Evolutionary conservation across 2,888 invertebrate species (phyloP), one percentile per base, ranked within the genome.

Genomic region (Mycalesis mineus): DNA sequence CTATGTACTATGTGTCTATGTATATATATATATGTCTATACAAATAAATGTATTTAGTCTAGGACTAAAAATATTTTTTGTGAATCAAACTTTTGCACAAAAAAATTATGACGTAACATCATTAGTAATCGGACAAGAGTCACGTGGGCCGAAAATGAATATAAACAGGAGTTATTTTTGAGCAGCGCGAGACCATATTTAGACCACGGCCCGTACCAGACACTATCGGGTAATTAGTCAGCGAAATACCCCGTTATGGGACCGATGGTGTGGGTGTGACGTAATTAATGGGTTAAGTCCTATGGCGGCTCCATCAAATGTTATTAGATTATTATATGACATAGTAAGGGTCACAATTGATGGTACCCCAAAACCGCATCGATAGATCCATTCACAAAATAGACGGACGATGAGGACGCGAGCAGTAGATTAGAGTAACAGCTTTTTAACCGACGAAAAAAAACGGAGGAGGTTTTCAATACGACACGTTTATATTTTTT

Each of bases 151-250:
- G 59, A 47, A 36, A 33, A n/a, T 33, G 49, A 58, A 51, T 40
- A 28, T 17, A 28, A 28, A 13, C 29, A n/a, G 40, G 11, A 47
- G 37, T 56, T 42, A 29, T 47, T 52, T 59, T 59, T 37, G 56
- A 56, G 52, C 59, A 48, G 47, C 47, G 47, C 29, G 31, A n/a
- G 14, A 44, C 59, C 59, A 48, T 59, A 44, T 59, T 37, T 39
- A 48, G 56, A 47, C 15, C 47, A 31, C 15, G n/a, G 33, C 11
- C 37, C 22, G 22, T 40, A 47, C 31, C 39, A 47, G 47, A 47
- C 48, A 56, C 52, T 44, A 47, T 37, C 36, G 44, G 36, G 15
- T 58, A 55, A 58, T 55, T 58, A 58, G 45, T 58, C 58, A 58
- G 50, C 55, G 11, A 36, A 50, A 29, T 15, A 17, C 15, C 29